These are phyloP conservation scores for Paramisgurnus dabryanus DNA, from an alignment of 2,113 vertebrate species.

Conservation along the genomic window DNA sequence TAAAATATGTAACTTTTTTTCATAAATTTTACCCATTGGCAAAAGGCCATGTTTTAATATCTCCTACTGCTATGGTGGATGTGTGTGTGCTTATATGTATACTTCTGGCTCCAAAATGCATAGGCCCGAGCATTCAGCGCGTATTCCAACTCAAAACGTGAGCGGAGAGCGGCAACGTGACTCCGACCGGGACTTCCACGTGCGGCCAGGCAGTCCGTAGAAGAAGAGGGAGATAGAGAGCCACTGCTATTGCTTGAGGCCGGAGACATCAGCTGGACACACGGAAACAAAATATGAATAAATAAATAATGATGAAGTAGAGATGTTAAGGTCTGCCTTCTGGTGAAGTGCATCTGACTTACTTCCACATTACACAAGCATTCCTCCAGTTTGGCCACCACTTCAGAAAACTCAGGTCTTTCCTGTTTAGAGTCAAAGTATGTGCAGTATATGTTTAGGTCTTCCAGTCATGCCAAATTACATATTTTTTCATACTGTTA, in stretches of 20 bases:
- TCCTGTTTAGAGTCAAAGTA: slow-evolving; percentile 71
- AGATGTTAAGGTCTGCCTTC: neutral
- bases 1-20: no score
- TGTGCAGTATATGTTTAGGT: no score
- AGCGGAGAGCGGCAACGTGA: slow-evolving; percentile 85
- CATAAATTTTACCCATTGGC: no score
- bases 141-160: slow-evolving; percentile 87
- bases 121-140: slow-evolving; percentile 82
- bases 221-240: slow-evolving; percentile 89
- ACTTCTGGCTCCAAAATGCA: slow-evolving; percentile 82
- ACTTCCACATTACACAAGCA: slow-evolving; percentile 94
- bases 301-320: no score
- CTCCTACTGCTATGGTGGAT: neutral
- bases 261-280: slow-evolving; percentile 87
- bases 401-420: slow-evolving; percentile 91
- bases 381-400: slow-evolving; percentile 88
- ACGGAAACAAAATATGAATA: neutral
- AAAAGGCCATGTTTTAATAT: no score
- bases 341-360: slow-evolving; percentile 5
- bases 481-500: neutral
- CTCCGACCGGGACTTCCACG: slow-evolving; percentile 83
- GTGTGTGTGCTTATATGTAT: slow-evolving; percentile 5
- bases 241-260: slow-evolving; percentile 93
- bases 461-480: neutral
- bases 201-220: slow-evolving; percentile 83